Percentiles rank a stretch among this genome's conserved stretches.
Conservation (phyloP, 2,888 invertebrate genomes). For the Lepidocyrtoides sp. region DNA sequence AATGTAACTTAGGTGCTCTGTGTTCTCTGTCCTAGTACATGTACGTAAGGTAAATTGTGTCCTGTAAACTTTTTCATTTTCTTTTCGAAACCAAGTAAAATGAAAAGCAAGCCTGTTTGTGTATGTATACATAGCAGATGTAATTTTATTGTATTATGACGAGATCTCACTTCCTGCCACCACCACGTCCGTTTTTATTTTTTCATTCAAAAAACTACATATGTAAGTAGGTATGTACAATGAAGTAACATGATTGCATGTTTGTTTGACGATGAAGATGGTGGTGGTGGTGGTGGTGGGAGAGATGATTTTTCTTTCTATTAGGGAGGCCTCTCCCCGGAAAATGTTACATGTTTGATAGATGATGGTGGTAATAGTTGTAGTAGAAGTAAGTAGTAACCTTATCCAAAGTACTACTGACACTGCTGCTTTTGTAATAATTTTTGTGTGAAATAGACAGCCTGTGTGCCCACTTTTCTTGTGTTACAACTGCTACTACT, state of each 20-base stretch:
- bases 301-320: constrained; percentile 6
- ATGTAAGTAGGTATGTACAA: neutral
- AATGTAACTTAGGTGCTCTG: neutral
- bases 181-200: constrained; percentile 15
- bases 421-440: neutral
- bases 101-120: neutral
- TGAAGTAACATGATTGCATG: constrained; percentile 2
- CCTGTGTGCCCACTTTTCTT: constrained; percentile 30
- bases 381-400: neutral
- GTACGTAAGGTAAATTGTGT: neutral
- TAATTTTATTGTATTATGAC: neutral
- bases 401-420: neutral
- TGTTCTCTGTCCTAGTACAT: too few species aligned
- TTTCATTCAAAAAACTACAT: constrained; percentile 6
- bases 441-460: constrained; percentile 40
- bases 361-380: neutral
- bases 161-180: neutral
- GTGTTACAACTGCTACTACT: neutral
- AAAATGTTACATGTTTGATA: neutral
- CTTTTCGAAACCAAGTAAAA: too few species aligned
- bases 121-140: neutral
- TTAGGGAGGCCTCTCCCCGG: neutral
- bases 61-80: too few species aligned
- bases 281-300: neutral
- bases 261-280: constrained; percentile 7